Evolutionary conservation across 2,888 invertebrate species (phyloP), one percentile per base, ranked within the genome.

Genomic region (Antheraea assamensis): DNA sequence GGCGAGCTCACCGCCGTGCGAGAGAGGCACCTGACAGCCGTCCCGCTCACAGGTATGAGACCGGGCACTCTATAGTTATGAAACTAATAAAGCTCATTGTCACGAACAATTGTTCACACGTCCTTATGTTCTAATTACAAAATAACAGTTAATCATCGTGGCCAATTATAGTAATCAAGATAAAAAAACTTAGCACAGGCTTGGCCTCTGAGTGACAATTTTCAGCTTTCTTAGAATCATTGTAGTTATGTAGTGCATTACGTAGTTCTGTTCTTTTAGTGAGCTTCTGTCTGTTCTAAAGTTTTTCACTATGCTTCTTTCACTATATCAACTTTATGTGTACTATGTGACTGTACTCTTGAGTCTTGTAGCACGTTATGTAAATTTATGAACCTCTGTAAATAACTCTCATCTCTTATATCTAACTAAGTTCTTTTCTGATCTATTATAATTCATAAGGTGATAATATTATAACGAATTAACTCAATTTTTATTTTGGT

Each of bases 271-370:
- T 78, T 76, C 30, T 80, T 78, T 78, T 77, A 72, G 85, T 80
- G 79, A 86, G 91, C 92, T 92, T 92, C 83, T 88, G 90, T 91
- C 86, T 90, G 88, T 89, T 85, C 83, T 84, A 77, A 86, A 81
- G 79, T 81, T 76, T 80, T 75, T 24, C 70, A 77, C 52, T 68
- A 35, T 35, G 68, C 68, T 68, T 68, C 68, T 35, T 30, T 30
- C 64, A 35, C 68, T 10, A 35, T 68, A 35, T 68, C 15, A n/a
- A 35, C n/a, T 68, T 31, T 66, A 35, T n/a, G 19, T n/a, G 35
- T 68, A 21, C 68, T 68, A 31, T 31, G 35, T 35, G n/a, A 68
- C 30, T 64, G 21, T 68, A 68, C 19, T 21, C 24, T 35, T 68
- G 21, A 21, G 35, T 68, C n/a, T 68, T 68, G 31, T 4, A 19